Conservation (phyloP, 2,888 invertebrate species). For the Orthonevra nobilis region DNA sequence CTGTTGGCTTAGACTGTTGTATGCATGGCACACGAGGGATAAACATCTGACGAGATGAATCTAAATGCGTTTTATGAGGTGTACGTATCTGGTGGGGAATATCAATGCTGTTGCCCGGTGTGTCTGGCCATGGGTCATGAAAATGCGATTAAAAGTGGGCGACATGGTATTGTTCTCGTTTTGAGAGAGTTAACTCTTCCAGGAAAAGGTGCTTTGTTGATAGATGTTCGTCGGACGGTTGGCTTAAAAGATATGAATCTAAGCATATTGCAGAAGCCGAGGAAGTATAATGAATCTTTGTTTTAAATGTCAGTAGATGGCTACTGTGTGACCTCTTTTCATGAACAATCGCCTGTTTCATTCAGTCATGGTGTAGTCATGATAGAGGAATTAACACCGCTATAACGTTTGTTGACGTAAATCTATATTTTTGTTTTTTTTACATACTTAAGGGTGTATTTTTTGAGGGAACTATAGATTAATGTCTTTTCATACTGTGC, state of each 20-base stretch:
- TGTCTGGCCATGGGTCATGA: conserved; percentile 57
- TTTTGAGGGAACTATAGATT: no score
- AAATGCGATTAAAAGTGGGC: conserved; percentile 49
- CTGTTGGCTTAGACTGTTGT: neutral
- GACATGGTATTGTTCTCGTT: neutral
- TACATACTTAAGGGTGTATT: no score
- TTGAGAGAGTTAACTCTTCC: conserved; percentile 4
- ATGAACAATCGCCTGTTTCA: no score
- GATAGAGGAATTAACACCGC: no score
- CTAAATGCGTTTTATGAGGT: conserved; percentile 64
- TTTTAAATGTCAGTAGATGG: neutral
- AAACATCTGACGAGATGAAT: conserved; percentile 53
- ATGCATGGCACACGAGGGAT: conserved; percentile 33
- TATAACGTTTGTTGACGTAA: no score
- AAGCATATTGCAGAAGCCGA: conserved; percentile 6
- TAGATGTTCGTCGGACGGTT: conserved; percentile 24
- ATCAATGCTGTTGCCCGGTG: conserved; percentile 50
- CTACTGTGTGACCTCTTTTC: neutral
- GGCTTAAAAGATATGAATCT: conserved; percentile 8
- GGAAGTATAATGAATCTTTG: neutral
- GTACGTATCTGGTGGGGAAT: conserved; percentile 44
- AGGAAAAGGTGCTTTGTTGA: conserved; percentile 17
- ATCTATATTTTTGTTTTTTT: no score
- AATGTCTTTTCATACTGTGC: no score
- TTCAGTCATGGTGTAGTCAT: no score